phyloP scores from a whole-genome alignment of 2,797 vertebrate genomes.

The Mastacembelus armatus region DNA sequence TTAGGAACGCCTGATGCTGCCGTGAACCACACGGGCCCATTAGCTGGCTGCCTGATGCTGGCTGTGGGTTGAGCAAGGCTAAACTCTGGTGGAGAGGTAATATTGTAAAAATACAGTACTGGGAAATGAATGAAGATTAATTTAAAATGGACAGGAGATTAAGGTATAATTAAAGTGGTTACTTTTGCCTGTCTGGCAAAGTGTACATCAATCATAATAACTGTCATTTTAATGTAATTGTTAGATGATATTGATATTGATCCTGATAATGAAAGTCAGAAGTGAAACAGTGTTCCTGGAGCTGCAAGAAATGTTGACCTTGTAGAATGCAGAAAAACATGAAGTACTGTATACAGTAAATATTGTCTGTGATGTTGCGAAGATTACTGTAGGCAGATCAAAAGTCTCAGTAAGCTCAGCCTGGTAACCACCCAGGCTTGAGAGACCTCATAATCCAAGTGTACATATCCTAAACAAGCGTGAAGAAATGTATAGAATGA shows the following conservation, averaged over 20 bases:
- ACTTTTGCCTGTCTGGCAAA: background rate
- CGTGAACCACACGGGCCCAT: conserved; percentile 56
- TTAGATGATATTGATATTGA: conserved; percentile 5
- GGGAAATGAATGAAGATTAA: background rate
- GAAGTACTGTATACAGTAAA: no score
- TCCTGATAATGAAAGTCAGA: background rate
- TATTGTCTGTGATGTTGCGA: no score
- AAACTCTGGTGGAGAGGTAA: conserved; percentile 27
- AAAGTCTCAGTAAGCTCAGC: no score
- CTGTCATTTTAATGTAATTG: background rate
- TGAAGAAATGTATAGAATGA: no score
- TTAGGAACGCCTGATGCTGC: conserved; percentile 68
- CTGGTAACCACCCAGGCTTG: no score
- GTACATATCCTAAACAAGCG: no score
- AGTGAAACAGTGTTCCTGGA: background rate
- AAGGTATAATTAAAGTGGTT: background rate
- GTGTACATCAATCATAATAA: background rate
- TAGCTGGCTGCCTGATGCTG: conserved; percentile 51
- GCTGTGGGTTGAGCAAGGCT: conserved; percentile 32
- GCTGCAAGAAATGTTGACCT: no score
- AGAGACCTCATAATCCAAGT: no score
- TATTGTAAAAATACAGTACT: conserved; percentile 2
- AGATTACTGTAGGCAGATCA: no score
- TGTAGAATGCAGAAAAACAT: no score
- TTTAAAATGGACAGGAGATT: background rate